phyloP scores from a whole-genome alignment of 2,113 vertebrate genomes.

The Orcinus orca region DNA sequence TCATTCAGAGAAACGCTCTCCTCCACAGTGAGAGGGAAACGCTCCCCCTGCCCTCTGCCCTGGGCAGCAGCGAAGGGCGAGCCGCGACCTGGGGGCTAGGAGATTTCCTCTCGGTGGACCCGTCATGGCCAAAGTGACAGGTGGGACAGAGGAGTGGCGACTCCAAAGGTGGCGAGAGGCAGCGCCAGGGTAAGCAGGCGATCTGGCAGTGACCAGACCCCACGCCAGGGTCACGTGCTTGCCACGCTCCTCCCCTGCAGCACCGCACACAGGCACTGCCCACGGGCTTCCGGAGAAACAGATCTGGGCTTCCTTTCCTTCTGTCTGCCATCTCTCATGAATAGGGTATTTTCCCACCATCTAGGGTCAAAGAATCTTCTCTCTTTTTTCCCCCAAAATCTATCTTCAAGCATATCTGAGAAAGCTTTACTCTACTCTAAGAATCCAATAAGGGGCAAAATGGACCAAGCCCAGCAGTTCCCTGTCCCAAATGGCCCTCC shows the following conservation, averaged over 20 bases:
- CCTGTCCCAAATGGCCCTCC: background rate
- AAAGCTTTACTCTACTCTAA: background rate
- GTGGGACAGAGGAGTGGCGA: background rate
- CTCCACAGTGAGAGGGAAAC: background rate
- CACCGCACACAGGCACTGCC: fast-evolving
- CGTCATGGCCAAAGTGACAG: fast-evolving
- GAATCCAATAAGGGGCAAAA: background rate
- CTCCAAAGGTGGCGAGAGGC: background rate
- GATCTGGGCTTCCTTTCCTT: background rate
- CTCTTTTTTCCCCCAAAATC: background rate
- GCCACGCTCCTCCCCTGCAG: background rate
- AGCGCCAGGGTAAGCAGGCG: background rate
- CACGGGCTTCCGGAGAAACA: background rate
- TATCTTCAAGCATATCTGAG: background rate
- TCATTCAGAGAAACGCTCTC: background rate
- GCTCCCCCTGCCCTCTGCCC: background rate
- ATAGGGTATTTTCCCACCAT: background rate
- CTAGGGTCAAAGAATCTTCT: background rate
- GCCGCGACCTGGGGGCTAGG: no score
- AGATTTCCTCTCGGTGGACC: background rate
- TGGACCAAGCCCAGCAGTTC: background rate
- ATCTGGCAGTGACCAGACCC: background rate
- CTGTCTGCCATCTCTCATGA: background rate
- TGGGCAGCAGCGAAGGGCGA: no score
- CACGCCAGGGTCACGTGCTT: background rate